Base-by-base conservation (phyloP, 2,113 vertebrate species). In the Zosterops lateralis region DNA sequence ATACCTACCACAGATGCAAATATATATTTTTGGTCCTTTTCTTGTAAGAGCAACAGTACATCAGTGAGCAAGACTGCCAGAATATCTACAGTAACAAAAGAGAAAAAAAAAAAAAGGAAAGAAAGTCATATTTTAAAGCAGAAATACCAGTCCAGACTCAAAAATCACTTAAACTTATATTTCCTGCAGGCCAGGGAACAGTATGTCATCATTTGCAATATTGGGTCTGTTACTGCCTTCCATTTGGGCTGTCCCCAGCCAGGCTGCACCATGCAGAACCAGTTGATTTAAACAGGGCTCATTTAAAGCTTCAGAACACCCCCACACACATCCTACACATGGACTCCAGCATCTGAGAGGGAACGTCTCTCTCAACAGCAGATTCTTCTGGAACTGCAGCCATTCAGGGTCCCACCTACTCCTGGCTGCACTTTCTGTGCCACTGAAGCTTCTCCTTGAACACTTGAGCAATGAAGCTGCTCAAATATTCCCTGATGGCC, bases 1-100 rank as follows among this genome's bases (percentile, higher is more conserved):
- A 64, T 36, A 98, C 98, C 64, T 93, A 99, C 99, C 98, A 99
- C 98, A 7, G 98, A 98, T 8, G 99, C 98, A 92, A 99, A 99
- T 1, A 97, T 93, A 3, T 98, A 99, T 97, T 98, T 98, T 97
- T 99, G 99, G 92, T 99, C 99, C 95, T 99, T 99, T 71, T 99
- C 99, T 96, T 99, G 99, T 12, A 99, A 96, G 42, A 99, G 96
- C 74, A 99, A 76, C 45, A 99, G 97, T 29, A 99, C 98, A 22
- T 99, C 99, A 1, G 98, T 98, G 70, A 99, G 96, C 54, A 99
- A 98, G 75, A 99, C 98, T 14, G 98, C 99, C 21, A 99, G 98
- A 83, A 99, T 98, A 90, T 99, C 99, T 99, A 89, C 7, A 22
- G 79, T 48, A 75, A 47, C 20, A 77, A 85, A 7, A 80, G 73